Evolutionary conservation across 2,113 vertebrate species (phyloP), one percentile per base, ranked within the genome.

Genomic region (Cololabis saira): DNA sequence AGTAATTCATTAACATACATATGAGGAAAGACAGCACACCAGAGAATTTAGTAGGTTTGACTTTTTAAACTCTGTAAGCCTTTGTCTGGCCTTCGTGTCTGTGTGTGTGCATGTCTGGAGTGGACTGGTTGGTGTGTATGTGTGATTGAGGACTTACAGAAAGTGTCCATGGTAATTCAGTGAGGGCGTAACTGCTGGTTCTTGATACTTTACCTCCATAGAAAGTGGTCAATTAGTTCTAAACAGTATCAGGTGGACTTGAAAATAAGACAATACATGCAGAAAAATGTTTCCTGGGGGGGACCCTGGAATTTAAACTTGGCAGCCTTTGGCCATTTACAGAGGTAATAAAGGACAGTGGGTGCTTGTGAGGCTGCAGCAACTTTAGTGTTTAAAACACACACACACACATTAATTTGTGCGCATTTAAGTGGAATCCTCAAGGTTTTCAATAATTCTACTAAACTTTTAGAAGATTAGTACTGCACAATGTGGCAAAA

Each of bases 1-100:
- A 75, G 77, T 71, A 3, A 74, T 81, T 86, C 80, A 86, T 91
- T 91, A 84, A 78, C 86, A 91, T 86, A 89, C 75, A 87, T 83
- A 90, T 83, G 68, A 83, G 73, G 60, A 64, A 64, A 30, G 62
- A 70, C 21, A 57, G 27, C 45, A 65, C 72, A 30, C 74, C 22
- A 41, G 82, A 78, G 76, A 78, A 48, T 85, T 58, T 63, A 48
- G 37, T 63, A 66, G 61, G 65, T 81, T 76, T 62, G 42, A 56
- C 15, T 74, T 77, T 68, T 52, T 72, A 61, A 71, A 61, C 61
- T 65, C 48, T 37, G 24, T 48, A 33, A 62, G 53, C 50, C 71
- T 53, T 67, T 21, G 13, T 17, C 53, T 14, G 16, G 18, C 13
- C 11, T 37, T 8, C 10, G 6, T 37, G 33, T 37, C 6, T 37